Evolutionary conservation across 2,888 invertebrate species (phyloP).

Genomic region (Nezara viridula): DNA sequence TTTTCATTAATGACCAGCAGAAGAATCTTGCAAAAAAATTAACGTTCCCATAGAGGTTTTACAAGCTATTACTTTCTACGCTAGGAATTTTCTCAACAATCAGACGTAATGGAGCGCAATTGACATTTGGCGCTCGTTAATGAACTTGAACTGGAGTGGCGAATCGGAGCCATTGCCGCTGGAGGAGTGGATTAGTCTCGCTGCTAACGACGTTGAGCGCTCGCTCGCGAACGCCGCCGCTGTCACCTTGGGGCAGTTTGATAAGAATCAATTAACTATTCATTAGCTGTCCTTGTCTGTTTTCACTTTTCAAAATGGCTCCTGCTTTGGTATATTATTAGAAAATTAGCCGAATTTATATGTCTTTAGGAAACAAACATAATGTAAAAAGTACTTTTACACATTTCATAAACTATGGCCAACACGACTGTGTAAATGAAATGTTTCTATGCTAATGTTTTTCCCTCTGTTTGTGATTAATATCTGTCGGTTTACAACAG

Average conservation of each 20-base stretch:
- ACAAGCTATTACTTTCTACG: conserved; percentile 34
- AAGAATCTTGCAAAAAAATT: conserved; percentile 21
- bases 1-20: conserved; percentile 7
- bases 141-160: conserved; percentile 45
- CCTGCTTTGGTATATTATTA: neutral
- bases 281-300: neutral
- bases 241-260: neutral
- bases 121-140: conserved; percentile 28
- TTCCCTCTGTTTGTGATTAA: no score
- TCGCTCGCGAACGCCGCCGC: neutral
- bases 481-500: no score
- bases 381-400: no score
- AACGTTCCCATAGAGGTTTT: neutral
- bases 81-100: conserved; percentile 1
- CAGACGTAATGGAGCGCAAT: conserved; percentile 31
- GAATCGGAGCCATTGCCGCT: conserved; percentile 11
- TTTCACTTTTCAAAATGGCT: conserved; percentile 12
- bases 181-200: neutral
- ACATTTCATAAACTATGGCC: no score
- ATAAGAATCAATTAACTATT: conserved; percentile 16
- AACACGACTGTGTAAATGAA: no score
- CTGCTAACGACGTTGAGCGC: neutral
- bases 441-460: no score
- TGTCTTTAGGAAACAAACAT: no score
- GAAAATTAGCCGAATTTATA: no score